A percentile compares a stretch with the other conserved stretches of the same genome.
These are phyloP conservation scores for Alethe castanea DNA, from an alignment of 2,113 vertebrate genomes.

Conservation along the genomic window DNA sequence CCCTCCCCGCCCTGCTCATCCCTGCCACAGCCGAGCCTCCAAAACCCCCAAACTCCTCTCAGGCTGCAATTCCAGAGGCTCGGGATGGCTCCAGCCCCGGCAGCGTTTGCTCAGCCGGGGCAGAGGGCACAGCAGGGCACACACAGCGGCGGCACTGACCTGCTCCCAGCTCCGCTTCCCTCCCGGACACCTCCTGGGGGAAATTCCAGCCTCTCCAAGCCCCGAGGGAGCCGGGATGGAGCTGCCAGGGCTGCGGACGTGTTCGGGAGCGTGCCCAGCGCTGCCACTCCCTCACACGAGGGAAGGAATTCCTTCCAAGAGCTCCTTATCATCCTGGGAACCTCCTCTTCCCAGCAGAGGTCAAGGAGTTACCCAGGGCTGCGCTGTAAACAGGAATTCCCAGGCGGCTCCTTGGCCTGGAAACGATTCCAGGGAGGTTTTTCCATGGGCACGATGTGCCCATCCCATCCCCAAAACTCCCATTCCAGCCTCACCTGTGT, in stretches of 20 bases:
- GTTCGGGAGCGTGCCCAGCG: neutral
- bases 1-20: neutral
- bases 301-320: conserved; percentile 26
- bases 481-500: neutral
- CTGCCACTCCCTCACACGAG: conserved; percentile 9
- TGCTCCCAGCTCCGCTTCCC: neutral
- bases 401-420: neutral
- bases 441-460: neutral
- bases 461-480: accelerated
- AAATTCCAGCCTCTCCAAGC: neutral
- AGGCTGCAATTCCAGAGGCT: neutral
- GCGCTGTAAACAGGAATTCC: neutral
- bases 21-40: accelerated
- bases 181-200: neutral
- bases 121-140: neutral
- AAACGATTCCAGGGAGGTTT: neutral
- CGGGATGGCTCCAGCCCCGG: neutral
- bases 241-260: neutral
- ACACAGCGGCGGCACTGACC: neutral
- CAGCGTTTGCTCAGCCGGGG: neutral
- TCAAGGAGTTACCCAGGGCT: conserved; percentile 27
- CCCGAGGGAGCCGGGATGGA: neutral
- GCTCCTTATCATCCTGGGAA: conserved; percentile 47
- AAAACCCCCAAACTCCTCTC: neutral
- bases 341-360: conserved; percentile 57